Base-by-base conservation (phyloP, 2,888 invertebrate genomes). In the Campoplex nolae region DNA sequence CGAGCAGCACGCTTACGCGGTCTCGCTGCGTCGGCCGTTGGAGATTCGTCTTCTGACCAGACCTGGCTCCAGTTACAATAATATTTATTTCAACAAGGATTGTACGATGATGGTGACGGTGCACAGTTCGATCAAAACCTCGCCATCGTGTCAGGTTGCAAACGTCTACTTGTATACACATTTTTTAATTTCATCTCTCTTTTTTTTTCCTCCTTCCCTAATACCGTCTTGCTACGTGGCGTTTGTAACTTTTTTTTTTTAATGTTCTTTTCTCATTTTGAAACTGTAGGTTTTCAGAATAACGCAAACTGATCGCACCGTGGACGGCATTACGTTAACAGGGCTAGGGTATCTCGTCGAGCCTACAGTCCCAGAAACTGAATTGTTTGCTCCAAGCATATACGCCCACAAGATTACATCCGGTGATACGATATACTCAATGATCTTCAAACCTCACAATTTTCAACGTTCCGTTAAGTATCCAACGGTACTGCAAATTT, bases 401-500 rank as follows among this genome's bases (percentile, higher is more conserved):
- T 97, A 97, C 93, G 96, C 96, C 32, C 97, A 96, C 89, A 96
- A 96, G 92, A 96, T 97, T 90, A 95, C 95, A 81, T 96, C 96
- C 9, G 97, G 97, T 8, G 96, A 97, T 90, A 95, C 96, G 23
- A 95, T 98, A 83, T 97, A 97, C 91, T 98, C 99, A 70, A 97
- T 99, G 97, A 97, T 99, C 88, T 99, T 98, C 95, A 97, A 98
- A 92, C 98, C 98, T 2, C 96, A 97, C 92, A 96, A 96, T 93
- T 97, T 96, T 91, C 95, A 96, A 90, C 95, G 95, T 0, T 96
- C 96, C 9, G 94, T 95, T 18, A 96, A 97, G 87, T 98, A 98
- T 95, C 99, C 99, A 0, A 98, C 99, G 23, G 97, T 99, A 86
- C 96, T 99, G 75, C 98, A 99, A 95, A 98, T 99, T 79, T 99